Evolutionary conservation across 2,113 vertebrate genomes (phyloP).

Genomic region (Phocoena phocoena): DNA sequence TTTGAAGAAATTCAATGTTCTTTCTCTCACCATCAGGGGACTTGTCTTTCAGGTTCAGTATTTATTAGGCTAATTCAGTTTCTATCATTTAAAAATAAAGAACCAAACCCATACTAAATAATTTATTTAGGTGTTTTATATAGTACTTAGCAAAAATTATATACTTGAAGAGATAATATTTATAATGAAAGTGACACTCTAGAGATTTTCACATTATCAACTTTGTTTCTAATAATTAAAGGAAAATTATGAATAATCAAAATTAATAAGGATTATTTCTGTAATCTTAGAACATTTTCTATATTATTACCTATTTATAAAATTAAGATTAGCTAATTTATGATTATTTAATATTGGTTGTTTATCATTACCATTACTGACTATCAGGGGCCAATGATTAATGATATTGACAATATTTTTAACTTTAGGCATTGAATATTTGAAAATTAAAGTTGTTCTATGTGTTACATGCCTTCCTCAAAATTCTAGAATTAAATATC

Average conservation of each 20-base stretch:
- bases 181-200: background rate
- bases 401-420: background rate
- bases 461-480: background rate
- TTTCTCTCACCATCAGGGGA: background rate
- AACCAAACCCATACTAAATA: background rate
- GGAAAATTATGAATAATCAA: constrained; percentile 24
- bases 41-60: background rate
- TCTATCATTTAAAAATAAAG: constrained; percentile 46
- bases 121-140: constrained; percentile 12
- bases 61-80: constrained; percentile 2
- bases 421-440: constrained; percentile 3
- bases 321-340: constrained; percentile 32
- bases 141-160: constrained; percentile 9
- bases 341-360: constrained; percentile 10
- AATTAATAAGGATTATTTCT: constrained; percentile 9
- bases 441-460: constrained; percentile 34
- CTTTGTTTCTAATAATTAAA: constrained; percentile 30
- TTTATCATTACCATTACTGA: constrained; percentile 44
- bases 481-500: constrained; percentile 35
- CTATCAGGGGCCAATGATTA: background rate
- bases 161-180: background rate
- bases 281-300: background rate
- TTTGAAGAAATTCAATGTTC: background rate
- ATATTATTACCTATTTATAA: background rate
- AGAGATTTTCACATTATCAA: constrained; percentile 8